Base-by-base conservation (phyloP, 2,888 invertebrate genomes). In the Phytoseiulus persimilis region DNA sequence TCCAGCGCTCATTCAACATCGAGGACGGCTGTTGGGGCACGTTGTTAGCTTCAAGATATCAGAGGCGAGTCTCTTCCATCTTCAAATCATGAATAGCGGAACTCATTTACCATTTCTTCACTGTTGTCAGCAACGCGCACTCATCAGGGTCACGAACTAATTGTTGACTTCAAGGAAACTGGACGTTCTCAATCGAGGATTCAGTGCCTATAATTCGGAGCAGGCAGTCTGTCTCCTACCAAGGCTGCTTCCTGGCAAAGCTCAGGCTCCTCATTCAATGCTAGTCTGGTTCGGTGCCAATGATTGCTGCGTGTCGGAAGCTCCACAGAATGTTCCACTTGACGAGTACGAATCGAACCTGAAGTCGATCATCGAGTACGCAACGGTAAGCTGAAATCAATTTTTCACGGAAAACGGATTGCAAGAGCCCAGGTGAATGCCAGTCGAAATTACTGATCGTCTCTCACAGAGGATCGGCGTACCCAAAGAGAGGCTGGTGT, bases 201-300 rank as follows among this genome's bases (percentile, higher is more conserved):
- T 87, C 87, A 87, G 87, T 33, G 87, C 39, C 9, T 87, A 87
- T 33, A 87, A 31, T 32, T 87, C 87, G 3, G 28, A 45, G 14
- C 87, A 87, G 45, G 87, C 87, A 0, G 31, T 33, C 0, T 33
- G n/a, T 31, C 32, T 87, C 39, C 23, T 87, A 5, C 87, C 87
- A 11, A 33, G 87, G 28, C 32, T 87, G 3, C 87, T 87, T 31
- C 83, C 83, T 1, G 33, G 14, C n/a, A 39, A 33, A 5, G 87
- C 28, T 33, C 32, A 32, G 31, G 32, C 87, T n/a, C 32, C 45
- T 31, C 11, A 33, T 33, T n/a, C 33, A 6, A 11, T 87, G 33
- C 33, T 87, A 0, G 39, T 87, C 3, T 87, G 87, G 87, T 87
- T 87, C 87, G 87, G 87, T 32, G 87, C 87, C 6, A 87, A 87